Evolutionary conservation across 2,888 invertebrate genomes (phyloP).

Genomic region (Xylota segnis): DNA sequence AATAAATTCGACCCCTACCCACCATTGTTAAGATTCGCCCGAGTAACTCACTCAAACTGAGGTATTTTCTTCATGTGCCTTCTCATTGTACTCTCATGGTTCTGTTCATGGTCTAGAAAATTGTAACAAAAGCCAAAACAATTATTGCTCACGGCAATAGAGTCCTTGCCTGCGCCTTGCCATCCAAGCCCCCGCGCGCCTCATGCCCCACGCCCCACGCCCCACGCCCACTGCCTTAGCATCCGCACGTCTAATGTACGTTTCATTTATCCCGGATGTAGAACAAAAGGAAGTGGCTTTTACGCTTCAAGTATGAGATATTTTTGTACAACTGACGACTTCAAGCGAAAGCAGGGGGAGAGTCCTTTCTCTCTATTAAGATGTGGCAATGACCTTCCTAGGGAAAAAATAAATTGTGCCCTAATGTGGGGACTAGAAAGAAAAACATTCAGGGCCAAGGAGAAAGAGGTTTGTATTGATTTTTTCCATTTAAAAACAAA

Average conservation of each 20-base stretch:
- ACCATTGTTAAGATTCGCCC: conserved; percentile 7
- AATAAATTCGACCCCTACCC: not conserved
- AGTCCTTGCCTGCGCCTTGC: conserved; percentile 1
- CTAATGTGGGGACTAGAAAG: not conserved
- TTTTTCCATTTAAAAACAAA: not conserved
- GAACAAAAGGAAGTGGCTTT: conserved; percentile 49
- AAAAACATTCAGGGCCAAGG: conserved; percentile 36
- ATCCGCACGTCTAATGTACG: conserved; percentile 28
- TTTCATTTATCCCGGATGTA: conserved; percentile 39
- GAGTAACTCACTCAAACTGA: conserved; percentile 15
- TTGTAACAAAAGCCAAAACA: conserved; percentile 58
- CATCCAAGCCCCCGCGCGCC: no score
- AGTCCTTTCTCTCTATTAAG: conserved; percentile 5
- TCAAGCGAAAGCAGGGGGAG: conserved; percentile 1
- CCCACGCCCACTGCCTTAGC: no score
- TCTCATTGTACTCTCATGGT: conserved; percentile 10
- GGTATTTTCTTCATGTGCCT: conserved; percentile 12
- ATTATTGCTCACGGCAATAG: conserved; percentile 53
- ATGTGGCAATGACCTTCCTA: conserved; percentile 41
- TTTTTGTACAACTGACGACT: conserved; percentile 36
- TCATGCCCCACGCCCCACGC: no score
- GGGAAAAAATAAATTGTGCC: not conserved
- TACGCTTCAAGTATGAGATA: conserved; percentile 26
- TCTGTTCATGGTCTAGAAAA: conserved; percentile 36
- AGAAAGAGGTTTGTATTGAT: conserved; percentile 23